Conservation (phyloP, 2,113 vertebrate species). For the Aldabrachelys gigantea region DNA sequence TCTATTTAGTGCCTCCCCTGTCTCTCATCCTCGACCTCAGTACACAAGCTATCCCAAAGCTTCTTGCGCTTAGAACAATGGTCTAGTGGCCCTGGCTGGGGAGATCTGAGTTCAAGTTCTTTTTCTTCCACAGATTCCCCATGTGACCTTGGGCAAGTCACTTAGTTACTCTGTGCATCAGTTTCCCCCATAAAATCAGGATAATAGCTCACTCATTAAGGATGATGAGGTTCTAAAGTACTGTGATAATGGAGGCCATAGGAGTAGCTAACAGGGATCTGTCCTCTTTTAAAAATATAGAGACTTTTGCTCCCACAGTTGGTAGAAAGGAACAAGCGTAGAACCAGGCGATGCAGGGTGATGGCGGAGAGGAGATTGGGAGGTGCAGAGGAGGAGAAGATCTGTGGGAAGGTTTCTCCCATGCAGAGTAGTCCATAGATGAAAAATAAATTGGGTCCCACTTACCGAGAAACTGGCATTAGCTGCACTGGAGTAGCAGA, state of each 20-base stretch:
- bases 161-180: background rate
- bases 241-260: background rate
- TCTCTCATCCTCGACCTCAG: background rate
- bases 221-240: background rate
- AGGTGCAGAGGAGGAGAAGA: background rate
- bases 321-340: background rate
- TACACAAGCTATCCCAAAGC: background rate
- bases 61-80: background rate
- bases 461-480: background rate
- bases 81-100: background rate
- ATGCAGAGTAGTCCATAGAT: background rate
- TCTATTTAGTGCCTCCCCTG: background rate
- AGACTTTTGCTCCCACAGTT: background rate
- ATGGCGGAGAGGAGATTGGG: accelerated
- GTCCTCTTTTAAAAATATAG: constrained; percentile 2
- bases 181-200: background rate
- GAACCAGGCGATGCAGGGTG: background rate
- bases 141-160: background rate
- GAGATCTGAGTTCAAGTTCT: background rate
- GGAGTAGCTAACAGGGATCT: background rate
- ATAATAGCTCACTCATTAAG: background rate
- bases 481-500: accelerated
- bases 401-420: background rate
- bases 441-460: background rate
- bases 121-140: background rate